phyloP scores from a whole-genome alignment of 1,140 invertebrate genomes.

The Drosophila leontia region DNA sequence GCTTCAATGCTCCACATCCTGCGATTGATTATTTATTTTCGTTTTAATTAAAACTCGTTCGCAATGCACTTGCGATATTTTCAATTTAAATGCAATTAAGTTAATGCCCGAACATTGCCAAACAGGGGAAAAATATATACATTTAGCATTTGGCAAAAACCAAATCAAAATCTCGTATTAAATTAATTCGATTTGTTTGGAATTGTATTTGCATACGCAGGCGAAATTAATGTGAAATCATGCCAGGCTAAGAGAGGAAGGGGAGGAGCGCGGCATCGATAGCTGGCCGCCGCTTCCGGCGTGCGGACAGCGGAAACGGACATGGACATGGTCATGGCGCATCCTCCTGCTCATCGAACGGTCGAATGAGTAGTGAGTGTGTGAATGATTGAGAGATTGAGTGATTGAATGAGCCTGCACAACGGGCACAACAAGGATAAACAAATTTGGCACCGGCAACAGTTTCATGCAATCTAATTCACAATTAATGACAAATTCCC shows the following conservation, averaged over 20 bases:
- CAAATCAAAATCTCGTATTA: constrained; percentile 71
- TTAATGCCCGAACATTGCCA: constrained; percentile 55
- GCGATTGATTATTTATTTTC: constrained; percentile 42
- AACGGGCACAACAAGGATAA: constrained; percentile 50
- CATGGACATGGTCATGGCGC: constrained; percentile 69
- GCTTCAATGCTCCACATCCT: background rate
- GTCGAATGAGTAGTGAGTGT: constrained; percentile 53
- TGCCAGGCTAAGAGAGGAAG: background rate
- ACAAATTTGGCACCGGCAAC: constrained; percentile 59
- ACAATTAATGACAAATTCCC: constrained; percentile 82
- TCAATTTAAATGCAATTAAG: constrained; percentile 79
- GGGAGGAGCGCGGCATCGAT: constrained; percentile 2
- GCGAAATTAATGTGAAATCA: constrained; percentile 74
- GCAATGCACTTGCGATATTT: constrained; percentile 59
- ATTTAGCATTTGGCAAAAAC: constrained; percentile 66
- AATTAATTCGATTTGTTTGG: constrained; percentile 81
- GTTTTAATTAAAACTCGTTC: constrained; percentile 67
- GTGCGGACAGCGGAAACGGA: constrained; percentile 53
- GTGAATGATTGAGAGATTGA: constrained; percentile 36
- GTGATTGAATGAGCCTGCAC: constrained; percentile 28
- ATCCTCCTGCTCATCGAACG: constrained; percentile 39
- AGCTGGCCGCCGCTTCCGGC: constrained; percentile 53
- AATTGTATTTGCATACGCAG: constrained; percentile 81
- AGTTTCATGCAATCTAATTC: constrained; percentile 82
- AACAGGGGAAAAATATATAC: constrained; percentile 47